phyloP scores from a whole-genome alignment of 2,888 invertebrate genomes.

The Latrodectus elegans region DNA sequence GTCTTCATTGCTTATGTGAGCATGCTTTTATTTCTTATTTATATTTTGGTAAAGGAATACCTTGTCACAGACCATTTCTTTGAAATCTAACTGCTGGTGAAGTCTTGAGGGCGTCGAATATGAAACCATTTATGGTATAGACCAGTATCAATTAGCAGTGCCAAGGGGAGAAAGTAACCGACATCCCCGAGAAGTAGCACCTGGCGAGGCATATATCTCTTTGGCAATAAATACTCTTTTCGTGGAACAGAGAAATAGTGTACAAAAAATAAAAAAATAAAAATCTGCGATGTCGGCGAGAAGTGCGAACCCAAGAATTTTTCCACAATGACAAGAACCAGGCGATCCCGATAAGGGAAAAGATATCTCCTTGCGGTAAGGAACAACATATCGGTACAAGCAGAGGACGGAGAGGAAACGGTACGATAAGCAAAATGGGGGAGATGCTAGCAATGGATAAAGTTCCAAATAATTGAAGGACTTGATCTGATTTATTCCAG shows the following conservation, averaged over 20 bases:
- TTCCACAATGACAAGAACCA: conserved; percentile 29
- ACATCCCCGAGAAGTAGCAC: neutral
- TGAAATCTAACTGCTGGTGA: too few relatives aligned
- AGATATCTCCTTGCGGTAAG: conserved; percentile 6
- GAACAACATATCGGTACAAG: too few relatives aligned
- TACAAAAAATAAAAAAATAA: neutral
- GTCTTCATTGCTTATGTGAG: too few relatives aligned
- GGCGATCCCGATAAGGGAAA: conserved; percentile 35
- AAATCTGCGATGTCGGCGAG: neutral
- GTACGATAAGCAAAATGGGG: neutral
- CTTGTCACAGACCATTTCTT: too few relatives aligned
- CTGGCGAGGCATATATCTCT: neutral
- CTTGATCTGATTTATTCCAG: conserved; percentile 18
- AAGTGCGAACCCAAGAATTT: conserved; percentile 1
- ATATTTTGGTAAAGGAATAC: too few relatives aligned
- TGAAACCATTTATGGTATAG: neutral
- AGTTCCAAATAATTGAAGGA: conserved; percentile 34
- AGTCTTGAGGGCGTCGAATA: neutral
- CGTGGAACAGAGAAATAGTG: neutral
- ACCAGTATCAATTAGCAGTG: neutral
- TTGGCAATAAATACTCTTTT: neutral
- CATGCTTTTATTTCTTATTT: too few relatives aligned
- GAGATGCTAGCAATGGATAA: neutral
- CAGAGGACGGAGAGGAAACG: neutral
- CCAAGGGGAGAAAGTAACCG: neutral